Evolutionary conservation across 2,888 invertebrate species (phyloP).

Genomic region (Chrysopilus asiliformis): DNA sequence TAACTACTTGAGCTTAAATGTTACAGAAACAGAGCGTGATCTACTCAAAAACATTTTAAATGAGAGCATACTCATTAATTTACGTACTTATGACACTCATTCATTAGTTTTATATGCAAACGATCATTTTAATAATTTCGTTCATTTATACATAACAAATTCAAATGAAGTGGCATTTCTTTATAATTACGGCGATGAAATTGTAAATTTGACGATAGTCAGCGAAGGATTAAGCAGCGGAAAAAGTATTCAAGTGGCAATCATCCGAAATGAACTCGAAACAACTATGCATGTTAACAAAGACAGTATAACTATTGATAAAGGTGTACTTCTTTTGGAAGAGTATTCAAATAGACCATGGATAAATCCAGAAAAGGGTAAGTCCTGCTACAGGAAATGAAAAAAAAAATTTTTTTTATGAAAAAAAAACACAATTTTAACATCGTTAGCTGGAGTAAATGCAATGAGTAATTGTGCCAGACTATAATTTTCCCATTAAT

Average conservation of each 20-base stretch:
- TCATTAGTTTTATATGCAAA: conserved; percentile 80
- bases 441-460: no score
- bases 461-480: no score
- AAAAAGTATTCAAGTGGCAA: conserved; percentile 78
- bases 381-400: no score
- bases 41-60: conserved; percentile 59
- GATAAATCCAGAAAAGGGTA: conserved; percentile 68
- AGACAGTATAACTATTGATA: conserved; percentile 52
- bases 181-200: conserved; percentile 70
- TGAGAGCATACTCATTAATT: conserved; percentile 72
- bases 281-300: conserved; percentile 75
- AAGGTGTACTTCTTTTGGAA: conserved; percentile 54
- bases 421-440: no score
- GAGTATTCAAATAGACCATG: conserved; percentile 78
- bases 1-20: conserved; percentile 55
- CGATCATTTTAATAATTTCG: conserved; percentile 86
- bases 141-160: conserved; percentile 72
- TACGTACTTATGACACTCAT: conserved; percentile 72
- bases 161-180: conserved; percentile 69
- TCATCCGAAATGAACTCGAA: conserved; percentile 54
- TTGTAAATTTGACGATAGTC: conserved; percentile 63
- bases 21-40: conserved; percentile 43
- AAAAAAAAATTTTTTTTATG: no score
- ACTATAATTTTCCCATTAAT: no score
- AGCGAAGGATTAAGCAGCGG: conserved; percentile 64